Base-by-base conservation (phyloP, 2,888 invertebrate species). In the Ptychoptera albimana region DNA sequence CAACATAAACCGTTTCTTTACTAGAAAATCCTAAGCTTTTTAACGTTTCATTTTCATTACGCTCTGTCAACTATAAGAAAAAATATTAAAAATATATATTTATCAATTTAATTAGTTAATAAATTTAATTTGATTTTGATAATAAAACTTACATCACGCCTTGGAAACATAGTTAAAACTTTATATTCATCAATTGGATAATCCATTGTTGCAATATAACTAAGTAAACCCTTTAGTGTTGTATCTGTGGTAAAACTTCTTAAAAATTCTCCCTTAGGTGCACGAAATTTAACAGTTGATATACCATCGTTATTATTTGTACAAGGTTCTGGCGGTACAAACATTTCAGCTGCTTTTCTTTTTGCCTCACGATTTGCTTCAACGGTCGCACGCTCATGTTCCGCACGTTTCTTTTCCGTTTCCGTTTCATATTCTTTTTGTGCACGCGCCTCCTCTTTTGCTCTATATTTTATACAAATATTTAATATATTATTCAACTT, bases 1-100 rank as follows among this genome's bases (percentile, higher is more conserved):
- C 93, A 55, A 94, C 71, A 71, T 87, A 89, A 54, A 94, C 77
- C 52, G 92, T 92, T 73, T 94, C 94, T 73, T 94, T 92, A 44
- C 89, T 85, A 67, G 75, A 89, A 56, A 94, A 75, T 64, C 89
- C 89, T 53, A 92, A 70, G 53, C 82, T 79, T 61, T 78, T 73
- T 54, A 96, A 69, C 49, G 89, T 84, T 64, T 79, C 75, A 57
- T 69, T 74, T 39, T 71, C 69, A 66, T 89, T 81, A 66, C 86
- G 72, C 50, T 77, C 72, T 50, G 91, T 86, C 51, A 89, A 69
- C 88, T 89, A 71, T 6, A 68, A 68, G 52, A 50, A 9, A 29
- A 39, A 36, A 34, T 38, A 39, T 39, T 15, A 35, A 38, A 30
- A 49, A 39, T 38, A 23, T 5, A 23, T 23, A 23, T 23, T 23